Base-by-base conservation (phyloP, 1,140 invertebrate species). In the Drosophila bifasciata region DNA sequence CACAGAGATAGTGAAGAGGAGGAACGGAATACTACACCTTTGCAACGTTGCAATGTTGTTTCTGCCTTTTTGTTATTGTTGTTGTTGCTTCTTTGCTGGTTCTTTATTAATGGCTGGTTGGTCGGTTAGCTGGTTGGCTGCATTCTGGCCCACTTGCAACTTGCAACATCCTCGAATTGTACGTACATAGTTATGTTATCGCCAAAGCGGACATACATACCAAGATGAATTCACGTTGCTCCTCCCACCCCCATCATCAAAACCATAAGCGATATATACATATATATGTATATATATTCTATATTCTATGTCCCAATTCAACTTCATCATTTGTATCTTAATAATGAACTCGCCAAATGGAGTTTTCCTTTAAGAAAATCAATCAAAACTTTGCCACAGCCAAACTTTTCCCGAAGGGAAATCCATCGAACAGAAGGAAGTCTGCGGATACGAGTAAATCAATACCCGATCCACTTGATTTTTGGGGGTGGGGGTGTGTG, bases 51-150 rank as follows among this genome's bases (percentile, higher is more conserved):
- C 23, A 5, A 6, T 0, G 25, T 28, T 32, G 68, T 60, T 71
- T 73, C 61, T 71, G 60, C 41, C 52, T 58, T 66, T 36, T 21
- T 28, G 11, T 16, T 41, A 21, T 32, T 44, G 32, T 45, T 60
- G 25, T 19, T 49, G 44, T 39, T 63, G 46, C 46, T 39, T 44
- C 36, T 51, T 51, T 25, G 64, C 41, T 61, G 55, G 53, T 69
- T 63, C 69, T 78, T 81, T 64, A 75, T 83, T 83, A 83, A 83
- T 78, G 70, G 75, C 79, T 79, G 71, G 62, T 79, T 79, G 76
- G 52, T 49, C 51, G 64, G 73, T 62, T 51, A 70, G 68, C 61
- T 60, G 61, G 76, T 79, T 79, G 69, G 69, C 55, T 78, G 59
- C 44, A 53, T 56, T 56, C 68, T 50, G 64, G 62, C 64, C 64